Evolutionary conservation across 1,140 invertebrate species (phyloP).

Genomic region (Drosophila miranda): DNA sequence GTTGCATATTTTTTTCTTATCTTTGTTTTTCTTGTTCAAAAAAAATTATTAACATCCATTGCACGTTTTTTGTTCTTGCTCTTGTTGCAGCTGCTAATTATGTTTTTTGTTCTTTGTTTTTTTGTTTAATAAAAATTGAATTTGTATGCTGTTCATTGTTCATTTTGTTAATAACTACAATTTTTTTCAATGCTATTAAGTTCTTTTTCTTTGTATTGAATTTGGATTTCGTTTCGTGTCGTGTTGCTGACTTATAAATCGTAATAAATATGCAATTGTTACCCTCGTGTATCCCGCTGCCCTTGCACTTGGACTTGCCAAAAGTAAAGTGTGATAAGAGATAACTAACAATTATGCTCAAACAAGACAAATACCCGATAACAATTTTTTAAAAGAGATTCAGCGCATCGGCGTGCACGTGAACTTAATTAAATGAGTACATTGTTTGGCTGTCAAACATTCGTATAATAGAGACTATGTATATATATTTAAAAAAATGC

Average conservation of each 20-base stretch:
- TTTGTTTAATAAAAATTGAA: constrained; percentile 70
- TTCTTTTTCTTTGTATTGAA: constrained; percentile 26
- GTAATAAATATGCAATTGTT: constrained; percentile 40
- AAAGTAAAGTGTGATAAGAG: constrained; percentile 58
- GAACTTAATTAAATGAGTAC: constrained; percentile 64
- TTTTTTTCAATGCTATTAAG: constrained; percentile 46
- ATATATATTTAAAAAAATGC: constrained; percentile 67
- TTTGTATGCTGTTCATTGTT: constrained; percentile 51
- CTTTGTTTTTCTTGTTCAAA: constrained; percentile 57
- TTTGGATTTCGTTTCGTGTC: constrained; percentile 34
- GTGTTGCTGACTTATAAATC: constrained; percentile 20
- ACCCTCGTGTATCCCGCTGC: constrained; percentile 25
- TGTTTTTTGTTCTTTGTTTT: constrained; percentile 25
- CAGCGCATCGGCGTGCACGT: constrained; percentile 38
- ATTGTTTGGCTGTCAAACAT: constrained; percentile 50
- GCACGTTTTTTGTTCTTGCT: constrained; percentile 47
- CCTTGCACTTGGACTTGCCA: constrained; percentile 32
- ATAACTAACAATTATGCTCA: constrained; percentile 65
- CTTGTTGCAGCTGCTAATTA: constrained; percentile 73
- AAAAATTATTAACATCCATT: constrained; percentile 77
- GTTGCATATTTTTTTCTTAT: constrained; percentile 45
- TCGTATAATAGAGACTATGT: constrained; percentile 59
- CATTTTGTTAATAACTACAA: constrained; percentile 54
- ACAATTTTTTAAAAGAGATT: constrained; percentile 69
- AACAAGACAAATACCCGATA: constrained; percentile 66